Evolutionary conservation across 2,888 invertebrate genomes (phyloP), one percentile per base, ranked within the genome.

Genomic region (Ypsolopha scabrella): DNA sequence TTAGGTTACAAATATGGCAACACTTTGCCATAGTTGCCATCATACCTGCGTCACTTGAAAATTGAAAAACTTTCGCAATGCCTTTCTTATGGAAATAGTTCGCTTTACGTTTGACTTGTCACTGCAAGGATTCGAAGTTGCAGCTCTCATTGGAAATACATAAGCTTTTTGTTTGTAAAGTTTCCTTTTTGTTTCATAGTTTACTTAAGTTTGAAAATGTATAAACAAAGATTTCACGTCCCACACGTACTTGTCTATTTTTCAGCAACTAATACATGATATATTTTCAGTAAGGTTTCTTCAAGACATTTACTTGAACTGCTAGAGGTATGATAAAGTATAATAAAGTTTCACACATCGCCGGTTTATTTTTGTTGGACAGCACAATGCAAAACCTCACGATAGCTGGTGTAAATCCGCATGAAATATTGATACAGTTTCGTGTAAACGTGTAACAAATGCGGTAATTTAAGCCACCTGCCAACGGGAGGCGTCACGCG

Each of bases 401-500:
- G 74, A 80, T 81, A 71, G 77, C 73, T 75, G 64, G 80, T 80
- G 82, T 82, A 85, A 83, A 86, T 86, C 80, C 80, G 75, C 75
- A 80, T 86, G 83, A 86, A 82, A 86, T 85, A 86, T 86, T 85
- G 85, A 85, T 86, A 85, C 85, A 85, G 85, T 85, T 85, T 82
- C 79, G 80, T 81, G 85, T 83, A 83, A 85, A 83, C 85, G 85
- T 81, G 83, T 85, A 85, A 85, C 85, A 85, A 85, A 86, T 86
- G 85, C 80, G 83, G 86, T 85, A 83, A 85, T 86, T 85, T 76
- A 70, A 80, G 74, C 74, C 86, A 86, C 86, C 85, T 86, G 85
- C 73, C 70, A 68, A 67, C 66, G 64, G 61, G 60, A 62, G 67
- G 60, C 63, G 66, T 24, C 41, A 33, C 11, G 39, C 39, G 50